These are phyloP conservation scores for Gymnocheta viridis DNA, from an alignment of 2,888 invertebrate species.

Conservation along the genomic window DNA sequence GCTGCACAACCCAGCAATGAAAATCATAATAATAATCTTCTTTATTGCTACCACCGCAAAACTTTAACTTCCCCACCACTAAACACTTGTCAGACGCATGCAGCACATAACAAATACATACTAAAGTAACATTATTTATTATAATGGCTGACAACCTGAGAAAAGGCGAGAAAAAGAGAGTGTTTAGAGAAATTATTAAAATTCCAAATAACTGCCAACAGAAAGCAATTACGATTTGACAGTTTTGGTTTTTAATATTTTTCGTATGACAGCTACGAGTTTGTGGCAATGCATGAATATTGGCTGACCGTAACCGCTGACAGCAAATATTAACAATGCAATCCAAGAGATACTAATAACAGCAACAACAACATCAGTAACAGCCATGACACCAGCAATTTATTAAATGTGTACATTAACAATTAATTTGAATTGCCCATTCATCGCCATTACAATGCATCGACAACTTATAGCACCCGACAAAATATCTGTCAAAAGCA, in stretches of 20 bases:
- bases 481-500: constrained; percentile 8
- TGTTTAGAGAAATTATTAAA: constrained; percentile 74
- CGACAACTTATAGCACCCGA: constrained; percentile 39
- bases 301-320: constrained; percentile 18
- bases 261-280: constrained; percentile 41
- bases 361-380: neutral
- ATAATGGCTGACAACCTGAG: constrained; percentile 44
- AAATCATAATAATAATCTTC: constrained; percentile 44
- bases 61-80: neutral
- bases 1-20: constrained; percentile 3
- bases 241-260: constrained; percentile 70
- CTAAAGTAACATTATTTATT: constrained; percentile 41
- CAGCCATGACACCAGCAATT: constrained; percentile 74
- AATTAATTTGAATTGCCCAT: constrained; percentile 76
- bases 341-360: neutral
- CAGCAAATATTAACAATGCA: constrained; percentile 12
- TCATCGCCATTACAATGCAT: constrained; percentile 23
- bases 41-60: constrained; percentile 3
- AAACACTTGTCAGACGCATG: neutral
- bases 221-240: constrained; percentile 79
- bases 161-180: neutral
- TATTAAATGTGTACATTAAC: constrained; percentile 79
- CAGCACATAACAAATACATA: neutral
- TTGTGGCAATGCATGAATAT: neutral
- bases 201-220: constrained; percentile 77